Base-by-base conservation (phyloP, 2,888 invertebrate genomes). In the Caenorhabditis angaria region DNA sequence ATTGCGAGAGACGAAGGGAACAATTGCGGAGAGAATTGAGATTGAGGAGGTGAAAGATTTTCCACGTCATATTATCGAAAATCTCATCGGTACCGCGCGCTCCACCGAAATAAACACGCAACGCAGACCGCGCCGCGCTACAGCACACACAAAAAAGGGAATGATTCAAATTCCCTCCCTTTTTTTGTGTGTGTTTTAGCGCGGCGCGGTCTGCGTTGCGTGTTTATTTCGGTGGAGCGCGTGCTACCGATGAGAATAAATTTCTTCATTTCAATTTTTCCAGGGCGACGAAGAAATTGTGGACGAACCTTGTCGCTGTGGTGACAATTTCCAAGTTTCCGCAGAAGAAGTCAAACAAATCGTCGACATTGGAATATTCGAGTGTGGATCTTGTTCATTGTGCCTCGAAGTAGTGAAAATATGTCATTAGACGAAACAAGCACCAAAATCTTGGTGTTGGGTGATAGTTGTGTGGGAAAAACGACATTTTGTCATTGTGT, bases 391-490 rank as follows among this genome's bases (percentile, higher is more conserved):
- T 35, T 86, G 86, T 66, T 85, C 84, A 0, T 76, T 86, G 22
- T 82, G 81, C 27, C 66, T 85, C 2, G 78, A 83, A 72, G 67
- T 85, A 12, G 48, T 59, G 14, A 73, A 56, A 54, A 48, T 22
- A 53, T 68, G 68, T 56, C 61, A 1, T 65, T 73, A n/a, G 68
- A 73, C 57, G 68, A 73, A 14, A 61, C 65, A 6, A 61, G 61
- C 54, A 67, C 74, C 14, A 93, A 94, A 88, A 92, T 96, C 72
- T 91, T 96, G 83, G 92, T 96, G 69, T 92, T 95, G 71, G 95
- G 95, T 59, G 95, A 96, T 90, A 93, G 94, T 76, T 94, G 97
- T 72, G 97, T 97, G 73, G 99, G 99, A 24, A 99, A 99, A 90
- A 94, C 77, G 2, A 73, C 80, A 2, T 62, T 80, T 41, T 72